Evolutionary conservation across 2,888 invertebrate genomes (phyloP), one percentile per base, ranked within the genome.

Genomic region (Homarus gammarus): DNA sequence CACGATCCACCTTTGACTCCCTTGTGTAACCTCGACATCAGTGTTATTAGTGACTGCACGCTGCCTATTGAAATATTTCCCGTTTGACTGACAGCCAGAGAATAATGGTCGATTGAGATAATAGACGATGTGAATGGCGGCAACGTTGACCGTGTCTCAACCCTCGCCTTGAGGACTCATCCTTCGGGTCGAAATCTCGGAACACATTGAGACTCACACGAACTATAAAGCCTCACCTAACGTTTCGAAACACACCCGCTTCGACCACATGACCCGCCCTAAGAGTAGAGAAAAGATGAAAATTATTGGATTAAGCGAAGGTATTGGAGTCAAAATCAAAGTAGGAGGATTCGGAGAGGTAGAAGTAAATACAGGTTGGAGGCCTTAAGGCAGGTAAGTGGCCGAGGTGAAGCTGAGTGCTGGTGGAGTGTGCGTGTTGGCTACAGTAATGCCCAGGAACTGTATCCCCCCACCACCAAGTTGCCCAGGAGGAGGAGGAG

Each of bases 21-120:
- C 44, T 75, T 82, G 49, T 87, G 75, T 33, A 51, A 31, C 44
- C 44, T 12, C 31, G 72, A 73, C n/a, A 33, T 82, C 49, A 51
- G 36, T 82, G 87, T 82, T 75, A 87, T 87, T 87, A 87, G 87
- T 81, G 82, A 87, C 87, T 87, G 87, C 87, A 87, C 87, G 87
- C 87, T 87, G 87, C 75, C 82, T 87, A 87, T 87, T 87, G 87
- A 87, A 87, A 75, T 87, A 78, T 82, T 82, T 56, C 82, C 82
- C 87, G 87, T 87, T 87, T 87, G 87, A 87, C 82, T 87, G 87
- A 87, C 87, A 87, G 87, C 73, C 81, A 75, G 38, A 75, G 87
- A 87, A 87, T 87, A 87, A 87, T 72, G 77, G 82, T 72, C 87
- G 81, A 82, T 82, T 64, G 82, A 82, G 75, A 87, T 87, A 87